Evolutionary conservation across 2,113 vertebrate genomes (phyloP).

Genomic region (Nansenia antarctica): DNA sequence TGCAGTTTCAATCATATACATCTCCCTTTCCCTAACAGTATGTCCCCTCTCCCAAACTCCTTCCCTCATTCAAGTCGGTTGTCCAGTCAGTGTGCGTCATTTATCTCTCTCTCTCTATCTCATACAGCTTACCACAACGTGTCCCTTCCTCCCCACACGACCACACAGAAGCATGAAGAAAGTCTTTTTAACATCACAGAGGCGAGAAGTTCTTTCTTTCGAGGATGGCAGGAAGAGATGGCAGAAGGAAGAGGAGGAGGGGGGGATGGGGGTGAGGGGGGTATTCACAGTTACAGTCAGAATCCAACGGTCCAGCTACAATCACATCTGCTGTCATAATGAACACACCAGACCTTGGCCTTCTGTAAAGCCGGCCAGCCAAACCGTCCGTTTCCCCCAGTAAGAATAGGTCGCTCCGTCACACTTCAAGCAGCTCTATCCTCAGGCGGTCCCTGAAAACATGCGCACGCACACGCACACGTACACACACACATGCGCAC

Average conservation of each 20-base stretch:
- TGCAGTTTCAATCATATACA: conserved; percentile 75
- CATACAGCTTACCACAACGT: conserved; percentile 67
- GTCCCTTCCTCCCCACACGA: conserved; percentile 68
- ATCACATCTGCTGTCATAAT: conserved; percentile 80
- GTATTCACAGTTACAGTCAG: conserved; percentile 77
- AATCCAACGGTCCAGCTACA: conserved; percentile 76
- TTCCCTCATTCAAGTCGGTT: conserved; percentile 74
- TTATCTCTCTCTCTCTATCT: conserved; percentile 64
- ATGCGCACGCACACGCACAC: conserved; percentile 4
- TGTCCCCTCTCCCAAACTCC: conserved; percentile 56
- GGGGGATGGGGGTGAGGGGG: conserved; percentile 43
- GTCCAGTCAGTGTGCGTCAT: conserved; percentile 74
- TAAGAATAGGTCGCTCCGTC: conserved; percentile 46
- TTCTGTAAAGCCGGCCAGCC: conserved; percentile 45
- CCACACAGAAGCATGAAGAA: conserved; percentile 76
- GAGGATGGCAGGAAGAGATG: conserved; percentile 74
- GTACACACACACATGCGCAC: background rate
- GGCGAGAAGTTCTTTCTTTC: conserved; percentile 74
- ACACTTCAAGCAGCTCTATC: conserved; percentile 79
- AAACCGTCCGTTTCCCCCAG: conserved; percentile 41
- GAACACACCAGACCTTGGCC: conserved; percentile 63
- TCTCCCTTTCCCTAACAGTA: conserved; percentile 63
- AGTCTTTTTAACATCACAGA: conserved; percentile 75
- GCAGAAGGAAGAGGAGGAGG: conserved; percentile 62
- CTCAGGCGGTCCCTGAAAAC: conserved; percentile 69